Base-by-base conservation (phyloP, 2,888 invertebrate species). In the Spodoptera exigua region DNA sequence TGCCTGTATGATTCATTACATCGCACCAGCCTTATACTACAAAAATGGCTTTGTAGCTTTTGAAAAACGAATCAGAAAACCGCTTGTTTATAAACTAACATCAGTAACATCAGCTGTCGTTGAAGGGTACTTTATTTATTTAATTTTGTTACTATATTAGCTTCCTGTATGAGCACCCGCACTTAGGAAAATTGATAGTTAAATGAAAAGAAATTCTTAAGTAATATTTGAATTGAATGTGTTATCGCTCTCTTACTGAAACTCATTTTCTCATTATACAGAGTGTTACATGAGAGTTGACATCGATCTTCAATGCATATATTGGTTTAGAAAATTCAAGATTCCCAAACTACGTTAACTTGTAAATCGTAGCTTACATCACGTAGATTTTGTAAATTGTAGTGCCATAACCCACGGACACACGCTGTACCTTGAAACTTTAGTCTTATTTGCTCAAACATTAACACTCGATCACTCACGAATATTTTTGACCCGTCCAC, bases 401-500 rank as follows among this genome's bases (percentile, higher is more conserved):
- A 87, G 90, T 90, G 90, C 90, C 90, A 90, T 90, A 89, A 83
- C 70, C 60, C 75, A 76, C 78, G 74, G 76, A 82, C 77, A 63
- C 62, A 69, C 68, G 71, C 77, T 80, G 81, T 85, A 84, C 80
- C 80, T 80, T 76, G 72, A 45, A 69, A 74, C 56, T 61, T 64
- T 69, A 66, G 74, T 75, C 67, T 82, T 78, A 79, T 87, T 89
- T 88, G 88, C 88, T 90, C 88, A 88, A 90, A 74, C 62, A 67
- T 76, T 68, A 71, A 69, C 58, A 71, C 63, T 70, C 74, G 54
- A 70, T 67, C 72, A 68, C 70, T 73, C 65, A 73, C 63, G 53
- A 67, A 62, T 74, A 79, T 74, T 75, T 84, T 75, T 73, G 80
- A 82, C 90, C 89, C 89, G 90, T 90, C 89, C 92, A 91, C 84